Evolutionary conservation across 2,888 invertebrate genomes (phyloP).

Genomic region (Protophormia terraenovae): DNA sequence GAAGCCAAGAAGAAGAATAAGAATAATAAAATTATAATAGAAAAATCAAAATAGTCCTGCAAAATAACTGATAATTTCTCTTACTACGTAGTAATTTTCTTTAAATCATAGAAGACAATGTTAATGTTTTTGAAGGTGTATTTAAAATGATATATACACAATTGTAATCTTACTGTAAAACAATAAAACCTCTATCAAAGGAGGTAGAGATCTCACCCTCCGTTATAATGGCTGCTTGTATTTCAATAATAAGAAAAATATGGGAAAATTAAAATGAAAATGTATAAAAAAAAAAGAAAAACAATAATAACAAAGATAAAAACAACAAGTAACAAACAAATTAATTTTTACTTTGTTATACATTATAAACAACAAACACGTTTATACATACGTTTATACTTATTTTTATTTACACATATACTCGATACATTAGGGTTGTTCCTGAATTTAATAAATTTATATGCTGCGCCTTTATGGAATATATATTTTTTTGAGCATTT

Average conservation of each 20-base stretch:
- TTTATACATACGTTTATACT: neutral
- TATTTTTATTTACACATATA: neutral
- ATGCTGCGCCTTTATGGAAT: too few relatives aligned
- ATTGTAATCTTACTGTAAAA: neutral
- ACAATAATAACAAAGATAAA: neutral
- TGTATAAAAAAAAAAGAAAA: constrained; percentile 76
- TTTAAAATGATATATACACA: neutral
- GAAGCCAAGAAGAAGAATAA: neutral
- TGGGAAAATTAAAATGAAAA: constrained; percentile 4
- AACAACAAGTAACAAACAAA: constrained; percentile 62
- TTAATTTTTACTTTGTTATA: constrained; percentile 49
- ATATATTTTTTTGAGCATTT: too few relatives aligned
- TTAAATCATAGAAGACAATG: neutral
- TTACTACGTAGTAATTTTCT: too few relatives aligned
- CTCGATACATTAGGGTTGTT: neutral
- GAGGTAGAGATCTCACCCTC: too few relatives aligned
- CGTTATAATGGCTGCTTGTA: neutral
- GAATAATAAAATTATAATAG: neutral
- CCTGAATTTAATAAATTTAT: too few relatives aligned
- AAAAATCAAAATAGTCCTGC: neutral
- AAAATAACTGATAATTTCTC: neutral
- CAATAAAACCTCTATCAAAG: neutral
- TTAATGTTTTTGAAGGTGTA: neutral
- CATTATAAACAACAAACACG: constrained; percentile 38
- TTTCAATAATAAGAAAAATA: neutral